Evolutionary conservation across 2,888 invertebrate genomes (phyloP), one percentile per base, ranked within the genome.

Genomic region (Anoplius nigerrimus): DNA sequence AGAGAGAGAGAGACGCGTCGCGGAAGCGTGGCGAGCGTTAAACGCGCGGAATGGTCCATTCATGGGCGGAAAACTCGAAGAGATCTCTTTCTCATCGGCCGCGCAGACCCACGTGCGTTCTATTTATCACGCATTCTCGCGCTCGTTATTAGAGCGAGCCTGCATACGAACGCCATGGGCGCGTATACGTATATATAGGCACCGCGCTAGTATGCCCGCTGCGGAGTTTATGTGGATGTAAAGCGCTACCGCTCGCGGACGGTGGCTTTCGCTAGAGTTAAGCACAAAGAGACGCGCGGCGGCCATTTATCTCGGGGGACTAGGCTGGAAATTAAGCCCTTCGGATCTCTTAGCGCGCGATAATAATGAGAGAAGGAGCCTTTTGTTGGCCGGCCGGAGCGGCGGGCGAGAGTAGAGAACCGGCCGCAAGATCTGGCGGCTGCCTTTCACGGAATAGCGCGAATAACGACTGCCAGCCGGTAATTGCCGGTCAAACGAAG

Each of bases 331-430:
- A 79, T 73, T 78, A 79, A 82, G 78, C 82, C 79, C 79, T 79
- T 72, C 69, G 75, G 75, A 71, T 73, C 69, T 78, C 72, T 81
- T 75, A 75, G 70, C 77, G 73, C 69, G 75, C 79, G 84, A 85
- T 82, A 85, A 82, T 84, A 86, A 86, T 79, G 83, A 84, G 80
- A 84, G 84, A 82, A 85, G 80, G 82, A 80, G 79, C 68, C 86
- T 84, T 83, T 86, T 87, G 82, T 85, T 80, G 64, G 73, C 13
- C 24, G 71, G 76, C 63, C 74, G 72, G 70, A 48, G 51, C 80
- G 81, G 72, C 79, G 80, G 80, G 81, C 80, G 77, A 80, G 79
- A 83, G 81, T 81, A 81, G 78, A 77, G n/a, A 76, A 69, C 72
- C 62, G 71, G 74, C 58, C 45, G 74, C 77, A 77, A 82, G 78